Evolutionary conservation across 2,888 invertebrate species (phyloP).

Genomic region (Oegoconia quadripuncta): DNA sequence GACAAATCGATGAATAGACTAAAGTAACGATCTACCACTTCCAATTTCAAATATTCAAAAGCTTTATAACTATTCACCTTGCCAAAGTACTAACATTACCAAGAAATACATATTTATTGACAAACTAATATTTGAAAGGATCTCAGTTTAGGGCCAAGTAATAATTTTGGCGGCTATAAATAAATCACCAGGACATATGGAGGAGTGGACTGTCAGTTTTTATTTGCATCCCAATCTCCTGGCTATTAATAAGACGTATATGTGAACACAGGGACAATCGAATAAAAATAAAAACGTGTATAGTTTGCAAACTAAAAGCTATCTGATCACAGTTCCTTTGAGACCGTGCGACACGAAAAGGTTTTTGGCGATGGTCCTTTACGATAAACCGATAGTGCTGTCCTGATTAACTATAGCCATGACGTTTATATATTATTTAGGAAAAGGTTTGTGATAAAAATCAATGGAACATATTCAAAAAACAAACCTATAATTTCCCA

Average conservation of each 20-base stretch:
- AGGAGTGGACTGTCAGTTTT: conserved; percentile 12
- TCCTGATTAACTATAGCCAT: conserved; percentile 41
- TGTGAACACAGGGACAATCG: conserved; percentile 22
- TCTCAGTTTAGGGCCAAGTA: no score
- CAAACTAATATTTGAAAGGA: no score
- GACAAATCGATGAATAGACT: no score
- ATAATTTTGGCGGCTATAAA: conserved; percentile 1
- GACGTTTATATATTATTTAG: conserved; percentile 60
- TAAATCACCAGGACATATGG: conserved; percentile 8
- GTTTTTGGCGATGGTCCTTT: conserved; percentile 47
- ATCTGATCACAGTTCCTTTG: conserved; percentile 54
- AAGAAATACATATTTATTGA: no score
- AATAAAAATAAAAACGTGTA: conserved; percentile 46
- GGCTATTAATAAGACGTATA: conserved; percentile 36
- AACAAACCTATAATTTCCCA: background rate
- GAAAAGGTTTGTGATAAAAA: conserved; percentile 25
- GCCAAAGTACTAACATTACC: no score
- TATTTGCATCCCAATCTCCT: conserved; percentile 16
- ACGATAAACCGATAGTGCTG: conserved; percentile 37
- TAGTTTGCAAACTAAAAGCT: conserved; percentile 60
- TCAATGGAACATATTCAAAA: background rate
- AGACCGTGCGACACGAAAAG: conserved; percentile 43
- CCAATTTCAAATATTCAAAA: no score
- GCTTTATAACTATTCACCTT: no score
- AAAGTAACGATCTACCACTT: no score